Percentiles rank a stretch among this genome's conserved stretches.
Conservation (phyloP, 2,113 vertebrate genomes). For the Myiagra hebetior region DNA sequence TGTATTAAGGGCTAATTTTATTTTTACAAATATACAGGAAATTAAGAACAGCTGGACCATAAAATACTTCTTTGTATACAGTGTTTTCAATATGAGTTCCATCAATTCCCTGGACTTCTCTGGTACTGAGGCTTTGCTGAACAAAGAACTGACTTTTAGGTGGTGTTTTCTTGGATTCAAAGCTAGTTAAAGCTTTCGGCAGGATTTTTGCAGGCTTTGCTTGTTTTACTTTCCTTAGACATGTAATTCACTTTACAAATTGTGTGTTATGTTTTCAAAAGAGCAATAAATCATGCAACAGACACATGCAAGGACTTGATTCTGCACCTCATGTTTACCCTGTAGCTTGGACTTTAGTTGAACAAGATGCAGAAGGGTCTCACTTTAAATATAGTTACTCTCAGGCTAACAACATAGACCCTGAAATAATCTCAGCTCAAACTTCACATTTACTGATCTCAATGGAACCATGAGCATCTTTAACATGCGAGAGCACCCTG, state of each 20-base stretch:
- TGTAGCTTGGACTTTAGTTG: background rate
- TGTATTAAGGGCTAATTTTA: background rate
- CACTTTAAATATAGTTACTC: background rate
- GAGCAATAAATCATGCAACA: background rate
- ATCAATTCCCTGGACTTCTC: background rate
- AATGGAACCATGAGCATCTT: background rate
- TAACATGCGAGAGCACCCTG: background rate
- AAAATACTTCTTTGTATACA: constrained; percentile 9
- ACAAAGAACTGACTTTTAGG: background rate
- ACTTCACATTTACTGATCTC: background rate
- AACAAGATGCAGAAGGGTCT: background rate
- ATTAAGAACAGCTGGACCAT: constrained; percentile 21
- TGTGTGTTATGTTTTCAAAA: background rate
- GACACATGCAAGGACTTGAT: background rate
- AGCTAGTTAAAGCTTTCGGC: background rate
- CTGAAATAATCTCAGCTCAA: background rate
- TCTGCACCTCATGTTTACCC: background rate
- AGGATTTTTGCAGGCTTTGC: background rate
- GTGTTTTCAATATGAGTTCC: background rate
- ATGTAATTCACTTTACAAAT: background rate
- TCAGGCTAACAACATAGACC: background rate
- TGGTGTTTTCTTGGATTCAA: background rate
- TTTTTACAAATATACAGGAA: constrained; percentile 37
- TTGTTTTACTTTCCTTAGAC: background rate
- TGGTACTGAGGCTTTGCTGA: background rate